Evolutionary conservation across 1,140 invertebrate species (phyloP), one percentile per base, ranked within the genome.

Genomic region (Anthonomus grandis): DNA sequence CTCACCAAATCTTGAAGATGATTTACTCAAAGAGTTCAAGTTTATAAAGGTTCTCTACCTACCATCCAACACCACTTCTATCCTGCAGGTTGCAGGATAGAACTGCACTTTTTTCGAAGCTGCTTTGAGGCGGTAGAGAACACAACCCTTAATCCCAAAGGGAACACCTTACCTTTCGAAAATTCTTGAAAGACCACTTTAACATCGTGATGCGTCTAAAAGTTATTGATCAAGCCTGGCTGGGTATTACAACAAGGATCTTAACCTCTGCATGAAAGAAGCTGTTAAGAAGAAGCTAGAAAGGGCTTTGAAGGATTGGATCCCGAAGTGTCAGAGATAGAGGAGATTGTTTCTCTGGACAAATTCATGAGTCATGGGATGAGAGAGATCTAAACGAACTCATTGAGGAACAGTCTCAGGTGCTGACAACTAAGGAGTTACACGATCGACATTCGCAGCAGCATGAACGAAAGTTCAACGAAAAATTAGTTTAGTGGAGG

Each of bases 311-410:
- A 39, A 39, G 6, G 9, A n/a, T n/a, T 8, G 37, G 6, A 6
- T 15, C 17, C 37, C 17, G 15, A n/a, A 8, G 37, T 39, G 15
- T n/a, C n/a, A n/a, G n/a, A n/a, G n/a, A n/a, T n/a, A n/a, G 37
- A 39, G 37, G 37, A 39, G 6, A 39, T 39, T 39, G 37, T 39
- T 39, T 39, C 37, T 39, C 37, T 39, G 37, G 37, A 9, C 37
- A 39, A 17, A 39, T 39, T 5, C 37, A 39, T 39, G 37, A 17
- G 17, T 39, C 17, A 39, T 15, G 37, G 9, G 37, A 39, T 39
- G 15, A 39, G 5, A n/a, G n/a, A n/a, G 37, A 39, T 39, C 9
- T 39, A 5, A 17, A 39, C 9, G 37, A 39, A 39, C n/a, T 31
- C 6, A n/a, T 31, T n/a, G n/a, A 31, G 27, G 27, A 31, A 31